Conservation (phyloP, 2,797 vertebrate genomes). For the Acestrorhynchus altus region DNA sequence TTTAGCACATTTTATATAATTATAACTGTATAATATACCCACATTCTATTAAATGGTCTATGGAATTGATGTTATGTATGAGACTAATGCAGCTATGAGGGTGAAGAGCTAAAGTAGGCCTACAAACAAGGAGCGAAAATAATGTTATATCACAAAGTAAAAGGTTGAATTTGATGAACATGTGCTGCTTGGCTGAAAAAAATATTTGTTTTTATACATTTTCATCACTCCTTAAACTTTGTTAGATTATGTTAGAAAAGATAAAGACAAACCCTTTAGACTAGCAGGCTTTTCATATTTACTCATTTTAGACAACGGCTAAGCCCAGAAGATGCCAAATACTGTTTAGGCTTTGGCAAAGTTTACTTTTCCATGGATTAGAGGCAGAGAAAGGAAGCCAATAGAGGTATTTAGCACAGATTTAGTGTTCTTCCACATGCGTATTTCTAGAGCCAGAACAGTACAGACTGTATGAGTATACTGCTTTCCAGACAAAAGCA, state of each 20-base stretch:
- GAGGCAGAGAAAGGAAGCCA: not conserved
- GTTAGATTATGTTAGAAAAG: not conserved
- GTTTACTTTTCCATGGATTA: slow-evolving; percentile 29
- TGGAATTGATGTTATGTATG: no score
- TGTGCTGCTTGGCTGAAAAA: no score
- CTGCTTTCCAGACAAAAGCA: not conserved
- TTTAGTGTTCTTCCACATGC: slow-evolving; percentile 15
- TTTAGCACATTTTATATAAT: no score
- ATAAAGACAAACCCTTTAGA: not conserved
- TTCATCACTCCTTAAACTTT: no score
- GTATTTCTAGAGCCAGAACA: slow-evolving; percentile 7
- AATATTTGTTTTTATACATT: no score
- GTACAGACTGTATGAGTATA: not conserved
- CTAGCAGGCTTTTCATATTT: not conserved
- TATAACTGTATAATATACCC: no score
- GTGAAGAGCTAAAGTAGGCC: no score
- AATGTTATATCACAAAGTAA: no score
- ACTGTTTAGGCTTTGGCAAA: slow-evolving; percentile 5
- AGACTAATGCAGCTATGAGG: no score
- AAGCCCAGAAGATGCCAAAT: not conserved
- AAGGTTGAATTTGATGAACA: no score
- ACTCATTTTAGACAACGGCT: slow-evolving; percentile 1
- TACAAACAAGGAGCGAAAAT: no score
- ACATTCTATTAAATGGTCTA: no score
- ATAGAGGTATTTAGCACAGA: not conserved